Conservation (phyloP, 2,113 vertebrate species). For the Sceloporus tristichus region DNA sequence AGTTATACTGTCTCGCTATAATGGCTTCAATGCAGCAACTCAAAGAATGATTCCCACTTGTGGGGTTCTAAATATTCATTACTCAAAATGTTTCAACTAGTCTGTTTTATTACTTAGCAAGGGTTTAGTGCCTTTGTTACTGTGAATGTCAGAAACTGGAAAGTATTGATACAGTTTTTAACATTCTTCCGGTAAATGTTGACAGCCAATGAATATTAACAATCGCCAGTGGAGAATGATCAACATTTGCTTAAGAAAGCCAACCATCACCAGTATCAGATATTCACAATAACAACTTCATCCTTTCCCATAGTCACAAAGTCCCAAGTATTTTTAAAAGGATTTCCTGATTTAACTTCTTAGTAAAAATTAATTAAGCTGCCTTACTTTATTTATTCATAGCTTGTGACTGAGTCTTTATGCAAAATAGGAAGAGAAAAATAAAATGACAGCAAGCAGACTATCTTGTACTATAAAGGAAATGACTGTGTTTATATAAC, state of each 20-base stretch:
- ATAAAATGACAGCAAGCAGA: background rate
- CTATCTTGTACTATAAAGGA: background rate
- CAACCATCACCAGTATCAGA: background rate
- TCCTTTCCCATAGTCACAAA: conserved; percentile 10
- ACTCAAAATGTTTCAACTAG: conserved; percentile 37
- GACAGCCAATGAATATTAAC: conserved; percentile 13
- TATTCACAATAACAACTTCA: conserved; percentile 5
- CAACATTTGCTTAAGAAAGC: conserved; percentile 1
- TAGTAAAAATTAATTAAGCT: conserved; percentile 25
- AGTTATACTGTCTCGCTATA: conserved; percentile 37
- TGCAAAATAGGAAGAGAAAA: conserved; percentile 24
- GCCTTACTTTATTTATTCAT: background rate
- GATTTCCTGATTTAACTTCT: conserved; percentile 15
- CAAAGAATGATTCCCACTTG: conserved; percentile 26
- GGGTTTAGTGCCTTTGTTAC: conserved; percentile 20
- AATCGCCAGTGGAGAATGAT: conserved; percentile 8
- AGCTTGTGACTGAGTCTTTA: background rate
- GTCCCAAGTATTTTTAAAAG: background rate
- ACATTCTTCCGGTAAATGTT: conserved; percentile 3
- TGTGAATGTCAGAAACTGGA: conserved; percentile 8
- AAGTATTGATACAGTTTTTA: background rate
- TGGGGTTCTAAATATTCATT: conserved; percentile 42
- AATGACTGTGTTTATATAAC: background rate
- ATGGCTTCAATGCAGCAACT: conserved; percentile 23
- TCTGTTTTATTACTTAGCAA: conserved; percentile 38